Evolutionary conservation across 2,797 vertebrate genomes (phyloP), one percentile per base, ranked within the genome.

Genomic region (Acestrorhynchus altus): DNA sequence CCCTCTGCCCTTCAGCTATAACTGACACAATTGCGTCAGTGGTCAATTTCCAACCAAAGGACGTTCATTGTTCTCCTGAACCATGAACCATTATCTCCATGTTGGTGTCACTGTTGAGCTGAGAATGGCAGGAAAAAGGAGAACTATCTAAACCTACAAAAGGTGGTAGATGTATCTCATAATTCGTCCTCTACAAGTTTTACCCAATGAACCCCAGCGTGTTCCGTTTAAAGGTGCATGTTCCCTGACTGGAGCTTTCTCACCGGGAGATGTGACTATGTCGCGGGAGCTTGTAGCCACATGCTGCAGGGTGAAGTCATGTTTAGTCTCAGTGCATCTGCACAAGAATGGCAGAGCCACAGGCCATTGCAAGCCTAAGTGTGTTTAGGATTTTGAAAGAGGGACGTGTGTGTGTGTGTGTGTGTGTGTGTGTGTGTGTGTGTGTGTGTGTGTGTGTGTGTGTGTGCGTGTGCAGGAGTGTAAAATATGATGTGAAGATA

Each of bases 401-500:
- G 70, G 56, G 15, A 70, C 66, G 56, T 52, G 31, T 51, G 57
- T 42, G 46, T 57, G 44, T 70, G 35, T 24, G 61, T 64, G 26
- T 51, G 26, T 51, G 40, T 60, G 70, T 60, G 54, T 72, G 54
- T 56, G 31, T 44, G 28, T 59, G 10, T 40, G 20, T 63, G 40
- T n/a, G 49, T 51, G 49, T 60, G 61, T 68, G 52, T 46, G 22
- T 44, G 51, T 46, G 49, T 52, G 47, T 73, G 26, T n/a, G 57
- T 44, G 28, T 59, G 10, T 61, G 51, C 42, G 51, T 72, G 57
- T 78, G 47, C 18, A 13, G 11, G 51, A 28, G n/a, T n/a, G n/a
- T n/a, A 35, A 0, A 85, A 93, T 90, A 82, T 73, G 83, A 73
- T 40, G 52, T 42, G 6, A 0, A 83, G 91, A 93, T 92, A 91